A percentile compares a stretch with the other conserved stretches of the same genome.
These are phyloP conservation scores for Eubasilissa regina DNA, from an alignment of 1,140 invertebrate genomes.

Conservation along the genomic window DNA sequence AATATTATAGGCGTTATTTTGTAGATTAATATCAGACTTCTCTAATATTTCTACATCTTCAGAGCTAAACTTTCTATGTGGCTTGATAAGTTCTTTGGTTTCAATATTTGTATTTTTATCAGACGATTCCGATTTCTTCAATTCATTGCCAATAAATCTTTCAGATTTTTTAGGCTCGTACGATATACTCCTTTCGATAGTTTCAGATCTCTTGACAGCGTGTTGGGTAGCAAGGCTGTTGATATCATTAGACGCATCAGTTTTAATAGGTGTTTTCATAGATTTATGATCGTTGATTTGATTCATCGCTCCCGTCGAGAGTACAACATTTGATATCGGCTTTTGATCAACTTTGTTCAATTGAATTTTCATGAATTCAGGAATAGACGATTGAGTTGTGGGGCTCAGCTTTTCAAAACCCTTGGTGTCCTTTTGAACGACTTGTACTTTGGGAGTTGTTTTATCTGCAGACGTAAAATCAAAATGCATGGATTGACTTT, in stretches of 20 bases:
- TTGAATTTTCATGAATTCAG: conserved; percentile 81
- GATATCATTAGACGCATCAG: conserved; percentile 41
- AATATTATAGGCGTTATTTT: conserved; percentile 52
- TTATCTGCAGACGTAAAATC: conserved; percentile 68
- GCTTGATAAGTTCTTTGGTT: conserved; percentile 58
- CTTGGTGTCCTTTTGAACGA: conserved; percentile 64
- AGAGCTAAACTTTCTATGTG: conserved; percentile 68
- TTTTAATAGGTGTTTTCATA: conserved; percentile 34
- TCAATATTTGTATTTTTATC: conserved; percentile 56
- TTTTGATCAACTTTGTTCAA: conserved; percentile 79
- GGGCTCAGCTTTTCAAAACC: conserved; percentile 68
- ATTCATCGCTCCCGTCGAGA: conserved; percentile 72
- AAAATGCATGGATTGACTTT: conserved; percentile 52
- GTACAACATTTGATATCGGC: conserved; percentile 74
- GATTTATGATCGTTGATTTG: conserved; percentile 52
- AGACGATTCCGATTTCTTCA: conserved; percentile 55
- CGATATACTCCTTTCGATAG: conserved; percentile 53
- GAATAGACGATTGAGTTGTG: conserved; percentile 67
- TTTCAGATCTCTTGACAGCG: conserved; percentile 31
- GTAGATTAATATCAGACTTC: conserved; percentile 58
- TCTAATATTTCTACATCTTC: conserved; percentile 71
- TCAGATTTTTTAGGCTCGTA: conserved; percentile 54
- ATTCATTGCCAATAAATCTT: conserved; percentile 37
- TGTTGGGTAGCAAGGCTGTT: background rate
- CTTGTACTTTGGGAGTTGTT: conserved; percentile 61